These are phyloP conservation scores for Xestia c-nigrum DNA, from an alignment of 2,888 invertebrate genomes.

Conservation along the genomic window DNA sequence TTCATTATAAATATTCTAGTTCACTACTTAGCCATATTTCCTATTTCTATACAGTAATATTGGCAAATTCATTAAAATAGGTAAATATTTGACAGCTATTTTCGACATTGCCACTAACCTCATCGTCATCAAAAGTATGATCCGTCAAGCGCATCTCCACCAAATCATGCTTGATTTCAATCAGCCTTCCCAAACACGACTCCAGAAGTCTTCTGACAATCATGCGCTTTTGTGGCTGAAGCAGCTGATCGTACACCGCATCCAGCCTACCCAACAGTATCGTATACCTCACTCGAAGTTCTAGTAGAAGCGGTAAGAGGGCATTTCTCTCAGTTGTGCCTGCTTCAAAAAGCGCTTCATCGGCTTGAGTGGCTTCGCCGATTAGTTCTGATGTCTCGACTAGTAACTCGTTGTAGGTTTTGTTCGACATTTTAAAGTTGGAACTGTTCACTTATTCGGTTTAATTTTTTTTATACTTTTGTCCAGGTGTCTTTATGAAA, in stretches of 20 bases:
- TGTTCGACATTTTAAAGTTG: conserved; percentile 92
- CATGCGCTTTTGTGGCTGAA: conserved; percentile 97
- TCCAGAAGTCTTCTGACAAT: conserved; percentile 94
- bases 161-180: conserved; percentile 97
- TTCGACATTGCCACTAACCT: conserved; percentile 71
- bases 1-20: too few relatives aligned
- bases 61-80: too few relatives aligned
- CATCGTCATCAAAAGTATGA: conserved; percentile 95
- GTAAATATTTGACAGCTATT: too few relatives aligned
- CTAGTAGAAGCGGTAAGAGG: conserved; percentile 91
- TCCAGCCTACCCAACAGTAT: conserved; percentile 94
- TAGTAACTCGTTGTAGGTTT: conserved; percentile 93
- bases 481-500: too few relatives aligned
- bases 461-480: not conserved
- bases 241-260: conserved; percentile 96
- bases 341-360: conserved; percentile 91
- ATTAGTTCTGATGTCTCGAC: conserved; percentile 89
- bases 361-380: conserved; percentile 91
- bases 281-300: conserved; percentile 95
- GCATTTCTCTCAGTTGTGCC: conserved; percentile 91
- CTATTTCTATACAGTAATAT: too few relatives aligned
- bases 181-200: conserved; percentile 94
- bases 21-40: too few relatives aligned
- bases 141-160: conserved; percentile 96
- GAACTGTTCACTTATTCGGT: not conserved